Evolutionary conservation across 2,113 vertebrate species (phyloP).

Genomic region (Ivindomyrus marchei): DNA sequence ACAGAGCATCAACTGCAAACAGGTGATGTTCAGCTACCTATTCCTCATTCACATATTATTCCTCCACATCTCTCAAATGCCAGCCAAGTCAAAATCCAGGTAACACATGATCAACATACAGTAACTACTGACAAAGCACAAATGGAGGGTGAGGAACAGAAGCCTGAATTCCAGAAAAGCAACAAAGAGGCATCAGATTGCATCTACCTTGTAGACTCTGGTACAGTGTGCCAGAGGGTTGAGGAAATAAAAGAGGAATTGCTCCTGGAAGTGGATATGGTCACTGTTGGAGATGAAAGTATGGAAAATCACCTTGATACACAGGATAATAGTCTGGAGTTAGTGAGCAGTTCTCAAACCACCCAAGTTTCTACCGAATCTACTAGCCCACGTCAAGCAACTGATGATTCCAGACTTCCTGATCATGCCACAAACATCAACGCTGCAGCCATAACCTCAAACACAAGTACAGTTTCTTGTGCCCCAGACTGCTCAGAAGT

Average conservation of each 20-base stretch:
- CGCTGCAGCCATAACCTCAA: constrained; percentile 14
- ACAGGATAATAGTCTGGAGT: constrained; percentile 7
- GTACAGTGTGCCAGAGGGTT: constrained; percentile 29
- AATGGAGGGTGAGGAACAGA: background rate
- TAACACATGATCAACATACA: constrained; percentile 3
- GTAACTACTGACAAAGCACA: constrained; percentile 8
- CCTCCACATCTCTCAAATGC: constrained; percentile 10
- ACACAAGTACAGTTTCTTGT: constrained; percentile 40
- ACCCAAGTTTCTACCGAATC: background rate
- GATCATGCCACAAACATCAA: constrained; percentile 6
- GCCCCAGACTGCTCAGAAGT: constrained; percentile 42
- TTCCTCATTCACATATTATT: background rate
- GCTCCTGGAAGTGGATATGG: constrained; percentile 53
- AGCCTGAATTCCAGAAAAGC: background rate
- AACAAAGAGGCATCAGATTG: background rate
- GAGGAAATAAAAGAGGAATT: constrained; percentile 57
- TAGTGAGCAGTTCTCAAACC: background rate
- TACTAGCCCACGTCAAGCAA: background rate
- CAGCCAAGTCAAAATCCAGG: constrained; percentile 8
- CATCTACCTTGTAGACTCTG: background rate
- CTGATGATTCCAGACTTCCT: background rate
- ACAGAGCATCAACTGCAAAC: background rate
- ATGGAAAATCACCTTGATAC: constrained; percentile 28
- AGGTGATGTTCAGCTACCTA: background rate
- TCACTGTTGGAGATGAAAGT: constrained; percentile 56